These are phyloP conservation scores for Xiphophorus couchianus DNA, from an alignment of 2,113 vertebrate species.

Conservation along the genomic window DNA sequence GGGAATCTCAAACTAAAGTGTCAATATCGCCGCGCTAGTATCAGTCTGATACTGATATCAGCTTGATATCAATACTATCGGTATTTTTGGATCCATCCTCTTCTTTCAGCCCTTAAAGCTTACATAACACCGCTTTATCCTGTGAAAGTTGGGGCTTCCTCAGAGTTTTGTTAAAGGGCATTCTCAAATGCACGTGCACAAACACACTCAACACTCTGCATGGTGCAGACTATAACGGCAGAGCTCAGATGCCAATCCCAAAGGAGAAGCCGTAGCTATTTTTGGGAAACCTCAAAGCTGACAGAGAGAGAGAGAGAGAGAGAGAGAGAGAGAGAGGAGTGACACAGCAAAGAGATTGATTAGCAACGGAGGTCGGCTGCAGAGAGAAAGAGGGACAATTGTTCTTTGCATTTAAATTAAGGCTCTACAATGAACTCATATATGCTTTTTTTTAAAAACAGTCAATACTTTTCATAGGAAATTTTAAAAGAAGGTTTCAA, in stretches of 20 bases:
- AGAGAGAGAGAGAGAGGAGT: constrained; percentile 38
- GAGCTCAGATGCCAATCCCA: constrained; percentile 55
- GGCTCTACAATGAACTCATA: too few relatives aligned
- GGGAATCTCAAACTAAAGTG: too few relatives aligned
- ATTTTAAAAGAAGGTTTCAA: too few relatives aligned
- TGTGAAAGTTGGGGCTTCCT: not conserved
- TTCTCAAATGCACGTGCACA: not conserved
- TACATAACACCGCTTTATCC: not conserved
- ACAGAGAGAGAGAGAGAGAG: constrained; percentile 36
- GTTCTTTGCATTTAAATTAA: not conserved
- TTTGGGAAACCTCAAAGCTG: constrained; percentile 46
- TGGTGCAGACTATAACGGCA: constrained; percentile 33
- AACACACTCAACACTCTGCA: constrained; percentile 8
- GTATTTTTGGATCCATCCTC: too few relatives aligned
- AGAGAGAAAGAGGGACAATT: constrained; percentile 10
- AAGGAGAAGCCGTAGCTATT: constrained; percentile 57
- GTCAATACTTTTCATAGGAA: too few relatives aligned
- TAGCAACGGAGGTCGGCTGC: constrained; percentile 36
- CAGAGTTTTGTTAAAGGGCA: not conserved
- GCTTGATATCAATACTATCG: too few relatives aligned
- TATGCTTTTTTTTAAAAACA: too few relatives aligned
- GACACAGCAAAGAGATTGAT: constrained; percentile 45
- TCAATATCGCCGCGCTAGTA: too few relatives aligned
- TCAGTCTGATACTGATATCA: too few relatives aligned
- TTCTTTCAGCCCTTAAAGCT: not conserved